A percentile compares a stretch with the other conserved stretches of the same genome.
Conservation (phyloP, 1,140 invertebrate genomes). For the Acromyrmex echinatior region DNA sequence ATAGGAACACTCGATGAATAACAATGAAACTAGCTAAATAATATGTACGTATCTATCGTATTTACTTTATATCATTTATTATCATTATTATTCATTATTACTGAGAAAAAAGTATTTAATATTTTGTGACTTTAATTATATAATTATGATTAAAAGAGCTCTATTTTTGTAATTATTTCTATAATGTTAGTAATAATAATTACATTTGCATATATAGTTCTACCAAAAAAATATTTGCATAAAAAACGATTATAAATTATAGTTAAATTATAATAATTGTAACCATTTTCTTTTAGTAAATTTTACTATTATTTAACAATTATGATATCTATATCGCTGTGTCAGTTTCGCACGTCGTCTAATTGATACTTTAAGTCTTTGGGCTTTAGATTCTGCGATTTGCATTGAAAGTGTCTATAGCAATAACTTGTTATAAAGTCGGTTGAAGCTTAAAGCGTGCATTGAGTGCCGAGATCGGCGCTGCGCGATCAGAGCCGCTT, state of each 20-base stretch:
- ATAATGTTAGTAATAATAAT: no score
- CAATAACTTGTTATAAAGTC: background rate
- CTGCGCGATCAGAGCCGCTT: constrained; percentile 46
- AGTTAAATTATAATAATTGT: no score
- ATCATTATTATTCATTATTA: background rate
- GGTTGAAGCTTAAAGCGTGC: constrained; percentile 35
- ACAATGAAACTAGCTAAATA: background rate
- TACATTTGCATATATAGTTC: no score
- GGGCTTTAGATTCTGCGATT: background rate
- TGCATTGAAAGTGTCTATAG: constrained; percentile 7
- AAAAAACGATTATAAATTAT: no score
- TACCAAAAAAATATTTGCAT: no score
- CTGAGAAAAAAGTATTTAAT: no score
- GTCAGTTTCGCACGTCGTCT: background rate
- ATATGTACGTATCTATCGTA: background rate
- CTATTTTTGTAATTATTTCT: no score
- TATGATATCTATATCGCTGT: background rate
- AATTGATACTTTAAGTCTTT: constrained; percentile 12
- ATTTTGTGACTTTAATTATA: no score
- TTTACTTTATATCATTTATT: no score
- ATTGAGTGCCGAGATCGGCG: constrained; percentile 49
- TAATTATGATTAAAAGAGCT: no score
- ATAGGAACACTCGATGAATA: background rate
- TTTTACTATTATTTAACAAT: background rate
- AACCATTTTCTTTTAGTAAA: no score